Conservation (phyloP, 2,888 invertebrate genomes). For the Phengaris arion region DNA sequence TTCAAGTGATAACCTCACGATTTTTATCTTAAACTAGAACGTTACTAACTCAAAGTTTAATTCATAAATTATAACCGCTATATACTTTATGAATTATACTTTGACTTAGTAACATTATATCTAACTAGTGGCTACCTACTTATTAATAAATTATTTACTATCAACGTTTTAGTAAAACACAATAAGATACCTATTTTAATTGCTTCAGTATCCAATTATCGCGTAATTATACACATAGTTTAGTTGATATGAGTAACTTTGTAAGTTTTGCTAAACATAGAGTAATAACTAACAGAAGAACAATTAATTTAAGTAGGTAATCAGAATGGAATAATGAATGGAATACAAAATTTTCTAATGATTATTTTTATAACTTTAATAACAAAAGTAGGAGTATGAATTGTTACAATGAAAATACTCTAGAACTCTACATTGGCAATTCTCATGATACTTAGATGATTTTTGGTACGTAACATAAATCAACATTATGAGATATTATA, state of each 20-base stretch:
- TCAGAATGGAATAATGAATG: background rate
- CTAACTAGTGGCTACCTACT: background rate
- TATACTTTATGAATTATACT: too few species aligned
- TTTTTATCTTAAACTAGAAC: constrained; percentile 46
- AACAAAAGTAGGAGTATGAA: too few species aligned
- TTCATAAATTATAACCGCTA: constrained; percentile 27
- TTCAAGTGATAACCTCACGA: constrained; percentile 57
- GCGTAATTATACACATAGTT: background rate
- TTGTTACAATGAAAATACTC: too few species aligned
- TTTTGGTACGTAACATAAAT: background rate
- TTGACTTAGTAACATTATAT: background rate
- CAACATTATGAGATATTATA: background rate
- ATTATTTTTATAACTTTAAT: background rate
- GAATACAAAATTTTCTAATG: background rate
- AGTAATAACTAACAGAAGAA: background rate
- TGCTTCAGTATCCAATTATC: background rate
- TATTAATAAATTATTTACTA: background rate
- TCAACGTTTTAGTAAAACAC: too few species aligned
- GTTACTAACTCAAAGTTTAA: constrained; percentile 26
- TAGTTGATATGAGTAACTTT: background rate
- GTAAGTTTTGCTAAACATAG: background rate
- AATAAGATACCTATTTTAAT: background rate
- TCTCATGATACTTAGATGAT: background rate
- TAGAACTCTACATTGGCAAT: background rate
- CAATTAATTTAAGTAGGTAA: background rate